Evolutionary conservation across 2,888 invertebrate species (phyloP), one percentile per base, ranked within the genome.

Genomic region (Rhorus exstirpatorius): DNA sequence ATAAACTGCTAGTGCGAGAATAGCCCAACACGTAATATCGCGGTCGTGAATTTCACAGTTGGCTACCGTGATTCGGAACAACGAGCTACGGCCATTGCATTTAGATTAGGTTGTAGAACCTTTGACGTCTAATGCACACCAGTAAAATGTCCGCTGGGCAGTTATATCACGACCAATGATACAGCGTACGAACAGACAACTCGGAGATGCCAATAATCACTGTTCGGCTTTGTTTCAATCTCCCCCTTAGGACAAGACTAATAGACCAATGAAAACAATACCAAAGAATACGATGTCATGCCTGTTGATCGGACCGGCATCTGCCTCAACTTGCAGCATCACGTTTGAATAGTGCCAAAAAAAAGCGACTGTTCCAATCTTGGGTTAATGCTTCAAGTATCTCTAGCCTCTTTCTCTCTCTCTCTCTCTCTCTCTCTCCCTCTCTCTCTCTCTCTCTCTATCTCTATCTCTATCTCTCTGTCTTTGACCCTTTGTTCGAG

Each of bases 1-100:
- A 90, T 90, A 89, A 88, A 89, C 87, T 88, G 60, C 31, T 24
- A 68, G 58, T 19, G 31, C 63, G 68, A 68, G 31, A 71, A 81
- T 65, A 61, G 41, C n/a, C 53, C 61, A 65, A 44, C 41, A n/a
- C 63, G 63, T 58, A 26, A 68, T 81, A 74, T 81, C 81, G 61
- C 67, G 46, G 31, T 81, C 81, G 55, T 81, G 72, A 77, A 72
- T 81, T 78, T 61, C 77, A 46, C 72, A 68, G 67, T 67, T 78
- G 55, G 81, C 81, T 81, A 78, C 77, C 61, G 72, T 35, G 68
- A 55, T 75, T 74, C 67, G 51, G 38, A 70, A 21, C 61, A 31
- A 58, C 49, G 41, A 61, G 61, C 61, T 58, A 51, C n/a, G 46
- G 21, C 17, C 61, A 10, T 53, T 44, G 53, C 12, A 49, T 67